A percentile compares a stretch with the other conserved stretches of the same genome.
Evolutionary conservation across 2,113 vertebrate genomes (phyloP).

Genomic region (Bubalus kerabau): DNA sequence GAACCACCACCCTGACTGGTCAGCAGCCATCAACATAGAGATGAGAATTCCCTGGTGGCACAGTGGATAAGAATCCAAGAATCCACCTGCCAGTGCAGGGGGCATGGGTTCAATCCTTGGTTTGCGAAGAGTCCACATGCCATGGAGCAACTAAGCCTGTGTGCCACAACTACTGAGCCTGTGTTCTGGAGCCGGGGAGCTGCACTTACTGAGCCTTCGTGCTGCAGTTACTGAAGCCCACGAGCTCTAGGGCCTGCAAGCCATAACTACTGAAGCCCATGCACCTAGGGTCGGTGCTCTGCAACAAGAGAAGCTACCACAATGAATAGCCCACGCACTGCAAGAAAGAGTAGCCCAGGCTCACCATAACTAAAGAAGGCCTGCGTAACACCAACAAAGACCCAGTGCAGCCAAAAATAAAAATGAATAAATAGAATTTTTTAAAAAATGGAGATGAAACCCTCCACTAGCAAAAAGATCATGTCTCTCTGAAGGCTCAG

Average conservation of each 20-base stretch:
- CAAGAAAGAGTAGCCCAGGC: background rate
- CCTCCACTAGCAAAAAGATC: background rate
- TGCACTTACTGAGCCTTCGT: background rate
- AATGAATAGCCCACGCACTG: background rate
- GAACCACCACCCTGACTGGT: background rate
- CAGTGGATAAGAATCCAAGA: background rate
- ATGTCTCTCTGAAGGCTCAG: background rate
- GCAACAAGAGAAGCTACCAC: background rate
- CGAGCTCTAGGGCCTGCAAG: background rate
- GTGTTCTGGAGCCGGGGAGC: background rate
- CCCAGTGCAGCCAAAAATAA: background rate
- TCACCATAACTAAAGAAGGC: background rate
- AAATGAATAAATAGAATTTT: background rate
- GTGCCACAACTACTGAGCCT: background rate
- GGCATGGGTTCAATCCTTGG: background rate
- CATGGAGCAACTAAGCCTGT: background rate
- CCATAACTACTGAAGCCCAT: background rate
- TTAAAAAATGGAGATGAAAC: background rate
- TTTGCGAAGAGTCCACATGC: rapidly evolving
- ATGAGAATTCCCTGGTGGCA: background rate
- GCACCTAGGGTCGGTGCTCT: background rate
- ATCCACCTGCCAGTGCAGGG: background rate
- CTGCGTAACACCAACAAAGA: background rate
- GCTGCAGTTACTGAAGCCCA: background rate
- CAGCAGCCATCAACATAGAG: background rate